These are phyloP conservation scores for Rhinoptilus africanus DNA, from an alignment of 2,113 vertebrate genomes.

Conservation along the genomic window DNA sequence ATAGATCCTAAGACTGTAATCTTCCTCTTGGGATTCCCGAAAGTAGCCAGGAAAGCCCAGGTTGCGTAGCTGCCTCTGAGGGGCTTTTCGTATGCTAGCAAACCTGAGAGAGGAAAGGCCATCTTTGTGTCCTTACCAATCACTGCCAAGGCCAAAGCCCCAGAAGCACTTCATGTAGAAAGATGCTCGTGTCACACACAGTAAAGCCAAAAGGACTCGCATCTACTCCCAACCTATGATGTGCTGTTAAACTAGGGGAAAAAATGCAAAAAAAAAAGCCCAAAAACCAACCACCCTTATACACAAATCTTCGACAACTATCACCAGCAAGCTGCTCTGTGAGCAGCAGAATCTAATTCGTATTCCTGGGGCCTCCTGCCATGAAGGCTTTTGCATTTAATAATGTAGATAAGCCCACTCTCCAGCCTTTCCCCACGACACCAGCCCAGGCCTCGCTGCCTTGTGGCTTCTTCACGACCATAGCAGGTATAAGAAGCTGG, in stretches of 20 bases:
- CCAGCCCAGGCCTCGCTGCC: background rate
- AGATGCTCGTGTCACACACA: background rate
- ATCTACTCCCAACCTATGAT: background rate
- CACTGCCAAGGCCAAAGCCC: background rate
- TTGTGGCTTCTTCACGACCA: background rate
- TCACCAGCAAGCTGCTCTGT: background rate
- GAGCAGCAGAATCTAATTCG: background rate
- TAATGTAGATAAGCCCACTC: rapidly evolving
- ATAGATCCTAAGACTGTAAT: background rate
- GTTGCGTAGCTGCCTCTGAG: background rate
- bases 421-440: background rate
- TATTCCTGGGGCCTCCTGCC: rapidly evolving
- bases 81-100: rapidly evolving
- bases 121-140: background rate
- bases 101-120: background rate
- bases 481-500: rapidly evolving
- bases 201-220: background rate
- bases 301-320: background rate
- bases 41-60: background rate
- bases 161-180: background rate
- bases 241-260: background rate
- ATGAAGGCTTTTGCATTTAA: rapidly evolving
- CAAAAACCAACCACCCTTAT: background rate
- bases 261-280: background rate
- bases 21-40: background rate